Percentiles rank a stretch among this genome's conserved stretches.
Conservation (phyloP, 2,888 invertebrate species). For the Ischnus inquisitorius region DNA sequence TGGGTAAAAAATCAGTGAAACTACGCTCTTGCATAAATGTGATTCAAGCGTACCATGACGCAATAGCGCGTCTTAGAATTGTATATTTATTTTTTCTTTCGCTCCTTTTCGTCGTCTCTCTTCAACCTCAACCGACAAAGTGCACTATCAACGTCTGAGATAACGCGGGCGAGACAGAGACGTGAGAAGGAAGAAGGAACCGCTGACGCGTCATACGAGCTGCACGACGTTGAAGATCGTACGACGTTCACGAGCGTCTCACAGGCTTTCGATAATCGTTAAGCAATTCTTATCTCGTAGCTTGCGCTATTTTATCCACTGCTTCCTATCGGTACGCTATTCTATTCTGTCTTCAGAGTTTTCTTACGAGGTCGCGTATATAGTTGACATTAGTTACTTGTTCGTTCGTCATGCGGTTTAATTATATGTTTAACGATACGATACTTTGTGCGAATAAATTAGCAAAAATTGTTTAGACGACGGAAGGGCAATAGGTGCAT, state of each 20-base stretch:
- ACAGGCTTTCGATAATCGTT: conserved; percentile 15
- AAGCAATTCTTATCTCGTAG: conserved; percentile 34
- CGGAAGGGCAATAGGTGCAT: conserved; percentile 63
- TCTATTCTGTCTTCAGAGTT: not conserved
- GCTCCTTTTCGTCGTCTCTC: not conserved
- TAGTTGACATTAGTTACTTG: conserved; percentile 1
- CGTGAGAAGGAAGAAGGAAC: not conserved
- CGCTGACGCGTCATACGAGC: not conserved
- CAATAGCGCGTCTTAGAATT: conserved; percentile 15
- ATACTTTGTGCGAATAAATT: conserved; percentile 21
- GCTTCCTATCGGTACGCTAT: not conserved
- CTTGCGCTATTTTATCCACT: not conserved
- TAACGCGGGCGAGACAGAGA: not conserved
- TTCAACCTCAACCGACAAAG: conserved; percentile 22
- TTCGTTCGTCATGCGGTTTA: not conserved
- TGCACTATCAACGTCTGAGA: not conserved
- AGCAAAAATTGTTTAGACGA: not conserved
- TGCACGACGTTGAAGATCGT: conserved; percentile 22
- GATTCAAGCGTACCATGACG: conserved; percentile 10
- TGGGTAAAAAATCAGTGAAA: not conserved
- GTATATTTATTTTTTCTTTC: conserved; percentile 17
- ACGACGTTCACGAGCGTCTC: not conserved
- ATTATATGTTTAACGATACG: not conserved
- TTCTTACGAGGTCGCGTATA: not conserved
- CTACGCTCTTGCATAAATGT: not conserved